Conservation (phyloP, 2,797 vertebrate species). For the Periophthalmus magnuspinnatus region DNA sequence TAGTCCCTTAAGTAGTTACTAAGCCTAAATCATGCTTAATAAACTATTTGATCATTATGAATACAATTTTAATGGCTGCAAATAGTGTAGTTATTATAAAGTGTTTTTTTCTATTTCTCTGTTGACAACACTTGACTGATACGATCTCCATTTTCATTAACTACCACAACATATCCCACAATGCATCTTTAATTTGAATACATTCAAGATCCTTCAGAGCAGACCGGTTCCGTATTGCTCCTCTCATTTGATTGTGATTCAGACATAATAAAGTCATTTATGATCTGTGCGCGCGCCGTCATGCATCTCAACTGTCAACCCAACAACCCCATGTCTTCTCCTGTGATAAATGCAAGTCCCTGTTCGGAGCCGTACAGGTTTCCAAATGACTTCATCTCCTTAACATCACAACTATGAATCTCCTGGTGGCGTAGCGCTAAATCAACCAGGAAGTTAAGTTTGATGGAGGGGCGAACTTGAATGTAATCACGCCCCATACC, state of each 20-base stretch:
- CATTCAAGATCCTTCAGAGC: background rate
- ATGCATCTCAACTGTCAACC: slow-evolving; percentile 59
- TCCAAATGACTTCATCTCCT: slow-evolving; percentile 69
- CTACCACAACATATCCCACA: background rate
- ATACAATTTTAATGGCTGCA: too few species aligned
- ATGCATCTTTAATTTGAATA: background rate
- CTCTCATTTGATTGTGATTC: slow-evolving; percentile 45
- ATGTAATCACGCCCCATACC: slow-evolving; percentile 52
- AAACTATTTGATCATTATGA: too few species aligned
- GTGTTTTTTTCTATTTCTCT: background rate
- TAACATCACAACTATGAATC: slow-evolving; percentile 52
- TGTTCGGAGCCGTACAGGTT: slow-evolving; percentile 52
- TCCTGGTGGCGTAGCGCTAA: slow-evolving; percentile 31
- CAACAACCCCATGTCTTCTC: slow-evolving; percentile 50
- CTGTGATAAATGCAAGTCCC: slow-evolving; percentile 52
- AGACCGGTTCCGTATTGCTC: slow-evolving; percentile 5
- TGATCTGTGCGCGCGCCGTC: slow-evolving; percentile 41
- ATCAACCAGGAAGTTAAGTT: slow-evolving; percentile 62
- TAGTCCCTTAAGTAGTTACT: too few species aligned
- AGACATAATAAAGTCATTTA: slow-evolving; percentile 48
- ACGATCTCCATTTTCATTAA: background rate
- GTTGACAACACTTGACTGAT: background rate
- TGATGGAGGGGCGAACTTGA: slow-evolving; percentile 50
- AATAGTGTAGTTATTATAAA: too few species aligned
- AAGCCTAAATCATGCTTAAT: too few species aligned